phyloP scores from a whole-genome alignment of 2,113 vertebrate species.

The Bubo blakistoni region DNA sequence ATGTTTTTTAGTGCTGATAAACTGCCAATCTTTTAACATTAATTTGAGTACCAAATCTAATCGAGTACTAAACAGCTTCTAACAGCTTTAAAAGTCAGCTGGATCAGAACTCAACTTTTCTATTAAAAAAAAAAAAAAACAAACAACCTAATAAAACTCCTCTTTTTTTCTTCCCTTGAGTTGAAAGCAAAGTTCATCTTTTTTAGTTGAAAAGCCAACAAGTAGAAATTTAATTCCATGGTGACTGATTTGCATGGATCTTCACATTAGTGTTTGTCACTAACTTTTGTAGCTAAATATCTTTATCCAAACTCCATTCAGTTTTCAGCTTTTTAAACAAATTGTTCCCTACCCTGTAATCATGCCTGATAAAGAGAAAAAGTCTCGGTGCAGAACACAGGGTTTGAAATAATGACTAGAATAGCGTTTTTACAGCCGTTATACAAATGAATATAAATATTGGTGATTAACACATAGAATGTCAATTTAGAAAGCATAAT shows the following conservation, averaged over 20 bases:
- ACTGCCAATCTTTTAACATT: not conserved
- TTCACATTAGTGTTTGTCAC: not conserved
- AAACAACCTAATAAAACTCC: not conserved
- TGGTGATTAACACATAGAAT: not conserved
- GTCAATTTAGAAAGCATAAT: not conserved
- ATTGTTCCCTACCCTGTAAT: slow-evolving; percentile 13
- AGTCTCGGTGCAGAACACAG: not conserved
- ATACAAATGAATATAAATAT: slow-evolving; percentile 28
- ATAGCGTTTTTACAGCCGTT: not conserved
- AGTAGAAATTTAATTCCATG: not conserved
- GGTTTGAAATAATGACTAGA: slow-evolving; percentile 9
- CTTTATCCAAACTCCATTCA: slow-evolving; percentile 4
- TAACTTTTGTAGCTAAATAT: slow-evolving; percentile 15
- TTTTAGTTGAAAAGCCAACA: not conserved
- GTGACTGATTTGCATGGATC: not conserved
- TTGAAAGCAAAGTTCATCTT: not conserved
- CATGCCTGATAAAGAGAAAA: not conserved
- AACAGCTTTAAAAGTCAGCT: not conserved
- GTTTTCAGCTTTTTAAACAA: not conserved
- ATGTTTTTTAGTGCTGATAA: not conserved
- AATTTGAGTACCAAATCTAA: not conserved
- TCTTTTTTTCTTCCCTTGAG: not conserved
- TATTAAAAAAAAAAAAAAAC: not conserved
- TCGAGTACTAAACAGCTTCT: not conserved
- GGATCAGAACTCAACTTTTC: not conserved